Evolutionary conservation across 2,797 vertebrate genomes (phyloP), one percentile per base, ranked within the genome.

Genomic region (Dryobates pubescens): DNA sequence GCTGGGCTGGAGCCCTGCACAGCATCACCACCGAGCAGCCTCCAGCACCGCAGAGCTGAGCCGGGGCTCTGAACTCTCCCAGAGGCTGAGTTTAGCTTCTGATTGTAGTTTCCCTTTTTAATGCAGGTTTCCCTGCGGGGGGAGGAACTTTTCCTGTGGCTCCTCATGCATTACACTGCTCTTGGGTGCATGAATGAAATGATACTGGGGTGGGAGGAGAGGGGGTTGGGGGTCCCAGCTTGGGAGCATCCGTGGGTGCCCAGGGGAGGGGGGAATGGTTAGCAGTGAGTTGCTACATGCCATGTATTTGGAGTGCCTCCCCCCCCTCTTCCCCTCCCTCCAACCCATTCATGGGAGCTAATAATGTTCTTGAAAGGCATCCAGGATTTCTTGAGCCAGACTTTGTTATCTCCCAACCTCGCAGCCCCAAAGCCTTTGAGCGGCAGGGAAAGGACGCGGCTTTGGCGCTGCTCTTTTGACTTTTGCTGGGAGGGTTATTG

Each of bases 401-500:
- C 95, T 95, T 93, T 90, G 89, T 94, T 90, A 79, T 89, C 89
- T 90, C 57, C 20, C 4, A 64, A 73, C 93, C 92, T 92, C 20
- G 65, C 85, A 92, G 9, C 83, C 92, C 89, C 17, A 26, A 34
- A 79, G 89, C 89, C 64, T 96, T 93, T 81, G 82, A 90, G 80
- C 43, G 8, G 49, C 68, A 18, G 87, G 80, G 74, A 34, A 63
- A 83, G 76, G 89, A 89, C 56, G 79, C 22, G 70, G 92, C 91
- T 45, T 76, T 59, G 3, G 82, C 22, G 67, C 88, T 94, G 92
- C 93, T 94, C 92, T 93, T 94, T 94, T 93, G 95, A 89, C 89
- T 95, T 95, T 45, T 59, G 94, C 92, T 74, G 90, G 13, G 68
- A 82, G 84, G 6, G 85, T 92, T 95, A 77, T 82, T 96, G 93